Evolutionary conservation across 1,140 invertebrate genomes (phyloP), one percentile per base, ranked within the genome.

Genomic region (Prorops nasuta): DNA sequence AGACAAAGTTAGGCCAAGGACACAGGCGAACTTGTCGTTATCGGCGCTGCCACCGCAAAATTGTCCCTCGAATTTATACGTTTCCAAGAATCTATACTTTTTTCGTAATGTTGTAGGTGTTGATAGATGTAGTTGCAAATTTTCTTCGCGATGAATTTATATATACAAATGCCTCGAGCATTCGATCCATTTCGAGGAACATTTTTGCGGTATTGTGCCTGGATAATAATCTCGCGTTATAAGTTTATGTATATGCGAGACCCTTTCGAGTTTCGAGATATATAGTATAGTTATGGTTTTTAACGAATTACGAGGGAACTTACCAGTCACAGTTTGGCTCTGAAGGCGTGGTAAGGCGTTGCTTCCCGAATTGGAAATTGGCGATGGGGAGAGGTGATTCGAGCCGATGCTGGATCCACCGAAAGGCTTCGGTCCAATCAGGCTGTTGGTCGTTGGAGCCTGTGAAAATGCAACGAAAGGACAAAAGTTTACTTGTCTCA

Each of bases 341-440:
- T 72, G 72, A 19, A 65, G 62, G 44, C 75, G 76, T 16, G 77
- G 67, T 4, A 80, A 58, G 58, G 71, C 74, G 63, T 60, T 77
- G 60, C 46, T 76, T 49, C 63, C 71, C 22, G 69, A 72, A 45
- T 76, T 64, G 76, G 78, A 20, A 62, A 63, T 49, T 51, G 79
- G 71, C 55, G 60, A 54, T 1, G 67, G 62, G 12, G 60, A 68
- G 37, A 64, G 65, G 51, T 64, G 72, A 36, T 66, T 61, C 39
- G 61, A 56, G 45, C 51, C 31, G 16, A 60, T 44, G 35, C 73
- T 66, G 54, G 69, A 79, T 32, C 78, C 75, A 38, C 81, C 68
- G 59, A 86, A 86, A 4, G 85, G 84, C 63, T 84, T 84, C 19
- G 84, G 84, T 16, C 80, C 82, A 22, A 71, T 63, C 43, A 75